Evolutionary conservation across 2,888 invertebrate genomes (phyloP).

Genomic region (Acanthosoma haemorrhoidale): DNA sequence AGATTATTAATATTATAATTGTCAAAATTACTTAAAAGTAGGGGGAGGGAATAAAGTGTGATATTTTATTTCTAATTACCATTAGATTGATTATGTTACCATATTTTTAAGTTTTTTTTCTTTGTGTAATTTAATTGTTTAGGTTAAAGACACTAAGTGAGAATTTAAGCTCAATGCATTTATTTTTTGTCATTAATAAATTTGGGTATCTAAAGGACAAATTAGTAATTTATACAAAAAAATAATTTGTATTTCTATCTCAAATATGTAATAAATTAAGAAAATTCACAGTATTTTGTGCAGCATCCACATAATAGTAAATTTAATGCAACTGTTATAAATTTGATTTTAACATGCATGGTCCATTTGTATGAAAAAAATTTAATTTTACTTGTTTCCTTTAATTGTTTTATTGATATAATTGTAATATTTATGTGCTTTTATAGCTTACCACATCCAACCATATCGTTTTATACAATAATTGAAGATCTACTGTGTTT

Average conservation of each 20-base stretch:
- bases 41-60: background rate
- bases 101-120: constrained; percentile 12
- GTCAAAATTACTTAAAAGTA: constrained; percentile 3
- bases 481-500: too few species aligned
- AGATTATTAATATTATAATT: background rate
- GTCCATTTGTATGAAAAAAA: background rate
- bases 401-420: background rate
- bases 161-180: constrained; percentile 2
- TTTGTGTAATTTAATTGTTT: background rate
- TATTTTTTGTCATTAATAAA: background rate
- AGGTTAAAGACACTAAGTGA: constrained; percentile 14
- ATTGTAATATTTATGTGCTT: background rate
- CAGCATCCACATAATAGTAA: background rate
- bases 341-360: background rate
- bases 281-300: background rate
- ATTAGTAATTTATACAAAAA: too few species aligned
- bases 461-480: too few species aligned
- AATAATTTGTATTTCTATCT: background rate
- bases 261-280: background rate
- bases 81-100: constrained; percentile 14
- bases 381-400: background rate
- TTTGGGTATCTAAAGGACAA: background rate
- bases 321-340: background rate
- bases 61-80: constrained; percentile 12
- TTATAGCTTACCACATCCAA: too few species aligned